Evolutionary conservation across 2,797 vertebrate species (phyloP), one percentile per base, ranked within the genome.

Genomic region (Peromyscus melanophrys): DNA sequence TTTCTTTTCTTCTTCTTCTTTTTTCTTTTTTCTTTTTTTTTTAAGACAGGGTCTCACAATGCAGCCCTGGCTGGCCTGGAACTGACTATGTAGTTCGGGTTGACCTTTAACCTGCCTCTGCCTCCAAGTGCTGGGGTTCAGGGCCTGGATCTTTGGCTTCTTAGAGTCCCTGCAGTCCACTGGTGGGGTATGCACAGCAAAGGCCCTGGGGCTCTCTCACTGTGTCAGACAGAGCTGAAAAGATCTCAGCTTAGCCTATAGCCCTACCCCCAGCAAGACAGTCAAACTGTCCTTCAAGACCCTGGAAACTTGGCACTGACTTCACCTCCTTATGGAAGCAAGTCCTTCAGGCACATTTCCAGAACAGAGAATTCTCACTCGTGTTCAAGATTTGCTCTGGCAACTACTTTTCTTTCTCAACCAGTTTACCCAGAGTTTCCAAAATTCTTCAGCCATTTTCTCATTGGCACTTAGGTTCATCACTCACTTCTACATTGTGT

Each of bases 401-500:
- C 77, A 82, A 82, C 77, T 82, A 29, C 29, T 82, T 82, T 82
- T 94, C 86, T 75, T 57, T 40, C 86, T 89, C 78, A 75, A 65
- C 59, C 65, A 82, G 92, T 69, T 89, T 73, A 82, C 27, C 37
- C 27, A 46, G 80, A 90, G 69, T 84, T 77, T 67, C 86, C 78
- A 77, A 67, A 90, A 65, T 46, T 90, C 59, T 83, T 46, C 49
- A 49, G 87, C 57, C 40, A n/a, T 46, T 63, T 71, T 81, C 40
- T 49, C 40, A 61, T 71, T 16, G 71, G 40, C 55, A 52, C 25
- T 87, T 84, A 78, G 73, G 57, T 21, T 69, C 29, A 25, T 31
- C 46, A 37, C 59, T 69, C 34, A 55, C 27, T 19, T 83, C 78
- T 37, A 46, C 46, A 19, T 4, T 65, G 43, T 67, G 69, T 63